Evolutionary conservation across 35 echinoderm and acorn worm species (phyloP), one percentile per base, ranked within the genome.

Genomic region (Heliocidaris tuberculata): DNA sequence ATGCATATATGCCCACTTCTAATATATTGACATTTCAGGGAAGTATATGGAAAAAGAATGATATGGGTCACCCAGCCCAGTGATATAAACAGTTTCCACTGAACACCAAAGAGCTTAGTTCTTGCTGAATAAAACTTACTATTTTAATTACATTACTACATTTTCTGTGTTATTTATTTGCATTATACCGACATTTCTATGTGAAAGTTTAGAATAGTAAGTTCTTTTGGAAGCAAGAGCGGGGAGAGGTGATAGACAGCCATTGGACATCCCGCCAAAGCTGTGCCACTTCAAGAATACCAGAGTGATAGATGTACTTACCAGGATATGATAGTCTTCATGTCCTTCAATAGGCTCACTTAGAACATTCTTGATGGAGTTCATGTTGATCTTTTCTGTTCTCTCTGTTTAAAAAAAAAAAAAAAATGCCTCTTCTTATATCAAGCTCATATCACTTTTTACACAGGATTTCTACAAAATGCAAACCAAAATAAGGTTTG

Each of bases 281-380:
- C 35, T 42, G 35, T 42, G 35, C 35, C 35, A 42, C 35, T 1
- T 42, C 35, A 42, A 42, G 35, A 42, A 42, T 42, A 42, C 3
- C 1, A 42, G 35, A 42, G 35, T 1, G 3, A 42, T 42, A 42
- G 35, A 42, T 42, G 9, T 17, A 96, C 98, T 96, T 71, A 99
- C 98, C 95, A 99, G 42, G 21, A 99, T 97, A 71, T 99, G 98
- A 59, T 99, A 99, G 49, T 99, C 97, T 42, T 99, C 98, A 89
- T 97, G 97, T 85, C 98, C 98, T 49, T 99, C 98, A 65, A 99
- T 99, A 15, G 98, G 95, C 86, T 99, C 98, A 96, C 98, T 99
- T 48, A 99, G 60, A 47, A 99, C 97, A 94, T 97, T 97, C 94
- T 97, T 99, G 85, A 99, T 96, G 24, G 96, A 97, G 59, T 87